phyloP scores from a whole-genome alignment of 2,797 vertebrate genomes.

The Chloroceryle amazona region DNA sequence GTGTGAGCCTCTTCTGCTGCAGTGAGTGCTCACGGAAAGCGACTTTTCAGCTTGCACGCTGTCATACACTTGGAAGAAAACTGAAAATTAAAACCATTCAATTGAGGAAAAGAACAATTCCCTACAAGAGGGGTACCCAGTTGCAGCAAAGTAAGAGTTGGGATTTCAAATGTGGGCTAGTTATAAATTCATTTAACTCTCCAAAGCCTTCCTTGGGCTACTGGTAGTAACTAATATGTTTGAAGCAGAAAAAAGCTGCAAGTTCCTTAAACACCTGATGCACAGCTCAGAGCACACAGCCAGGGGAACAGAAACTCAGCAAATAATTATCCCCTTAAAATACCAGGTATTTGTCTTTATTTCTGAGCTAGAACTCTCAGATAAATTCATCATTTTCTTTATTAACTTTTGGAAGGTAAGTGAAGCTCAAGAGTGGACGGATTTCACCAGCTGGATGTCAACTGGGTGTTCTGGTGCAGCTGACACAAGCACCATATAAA shows the following conservation, averaged over 20 bases:
- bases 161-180: background rate
- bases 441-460: background rate
- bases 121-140: background rate
- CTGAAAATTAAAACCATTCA: background rate
- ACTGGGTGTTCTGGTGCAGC: background rate
- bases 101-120: background rate
- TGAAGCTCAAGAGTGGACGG: background rate
- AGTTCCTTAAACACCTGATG: background rate
- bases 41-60: background rate
- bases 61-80: background rate
- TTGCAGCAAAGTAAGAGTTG: background rate
- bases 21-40: background rate
- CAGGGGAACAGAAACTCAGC: background rate
- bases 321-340: background rate
- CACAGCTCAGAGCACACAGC: fast-evolving
- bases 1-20: background rate
- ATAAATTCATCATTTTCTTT: background rate
- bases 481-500: background rate
- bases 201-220: background rate
- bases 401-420: background rate
- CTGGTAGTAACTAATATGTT: background rate
- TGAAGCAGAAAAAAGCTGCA: background rate
- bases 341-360: background rate
- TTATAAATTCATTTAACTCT: background rate
- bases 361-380: background rate